These are phyloP conservation scores for Sialis fuliginosa DNA, from an alignment of 2,888 invertebrate genomes.

Conservation along the genomic window DNA sequence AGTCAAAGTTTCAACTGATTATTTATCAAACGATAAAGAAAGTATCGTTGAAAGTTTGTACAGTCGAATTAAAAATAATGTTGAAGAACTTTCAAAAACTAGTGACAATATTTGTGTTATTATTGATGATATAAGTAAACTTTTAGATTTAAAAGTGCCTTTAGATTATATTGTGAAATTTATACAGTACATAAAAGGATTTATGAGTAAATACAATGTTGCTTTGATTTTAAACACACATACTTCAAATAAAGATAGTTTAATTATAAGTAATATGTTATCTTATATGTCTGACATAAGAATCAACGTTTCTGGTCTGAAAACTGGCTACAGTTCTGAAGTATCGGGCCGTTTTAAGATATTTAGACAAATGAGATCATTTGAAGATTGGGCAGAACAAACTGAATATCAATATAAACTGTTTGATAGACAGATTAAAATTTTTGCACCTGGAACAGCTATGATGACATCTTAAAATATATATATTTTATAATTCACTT, in stretches of 20 bases:
- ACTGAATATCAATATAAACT: slow-evolving; percentile 45
- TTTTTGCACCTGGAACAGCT: slow-evolving; percentile 44
- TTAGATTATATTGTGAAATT: slow-evolving; percentile 32
- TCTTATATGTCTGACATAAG: slow-evolving; percentile 43
- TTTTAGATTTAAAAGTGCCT: slow-evolving; percentile 43
- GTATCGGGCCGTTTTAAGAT: slow-evolving; percentile 51
- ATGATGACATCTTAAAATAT: slow-evolving; percentile 1
- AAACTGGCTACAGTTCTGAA: slow-evolving; percentile 53
- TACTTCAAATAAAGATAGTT: slow-evolving; percentile 35
- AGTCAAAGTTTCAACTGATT: not conserved
- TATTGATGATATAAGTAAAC: slow-evolving; percentile 54
- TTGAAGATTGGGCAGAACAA: slow-evolving; percentile 6
- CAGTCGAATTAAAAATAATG: slow-evolving; percentile 24
- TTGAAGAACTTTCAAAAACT: slow-evolving; percentile 22
- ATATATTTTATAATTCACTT: not conserved
- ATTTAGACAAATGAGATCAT: slow-evolving; percentile 18
- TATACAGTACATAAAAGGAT: slow-evolving; percentile 24
- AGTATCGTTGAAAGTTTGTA: slow-evolving; percentile 25
- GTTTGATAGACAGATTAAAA: slow-evolving; percentile 54
- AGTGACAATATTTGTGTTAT: slow-evolving; percentile 34
- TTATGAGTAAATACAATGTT: slow-evolving; percentile 20
- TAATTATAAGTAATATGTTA: slow-evolving; percentile 38
- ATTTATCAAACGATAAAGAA: slow-evolving; percentile 17
- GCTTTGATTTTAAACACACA: slow-evolving; percentile 39
- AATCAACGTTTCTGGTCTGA: slow-evolving; percentile 44